phyloP scores from a whole-genome alignment of 2,113 vertebrate genomes.

The Crocuta crocuta region DNA sequence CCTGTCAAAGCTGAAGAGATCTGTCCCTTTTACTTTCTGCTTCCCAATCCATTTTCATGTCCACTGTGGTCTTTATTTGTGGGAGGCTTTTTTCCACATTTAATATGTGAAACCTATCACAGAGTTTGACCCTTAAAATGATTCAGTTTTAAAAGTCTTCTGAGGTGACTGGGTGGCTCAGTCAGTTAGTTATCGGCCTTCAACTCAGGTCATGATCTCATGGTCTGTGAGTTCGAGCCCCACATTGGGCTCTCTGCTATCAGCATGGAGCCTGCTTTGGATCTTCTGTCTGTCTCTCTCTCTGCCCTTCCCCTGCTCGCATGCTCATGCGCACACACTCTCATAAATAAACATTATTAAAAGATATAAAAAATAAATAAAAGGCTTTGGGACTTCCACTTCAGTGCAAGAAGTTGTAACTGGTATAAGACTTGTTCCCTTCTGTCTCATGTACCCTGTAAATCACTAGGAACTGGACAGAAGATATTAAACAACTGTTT shows the following conservation, averaged over 20 bases:
- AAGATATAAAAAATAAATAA: too few species aligned
- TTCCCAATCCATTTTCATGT: constrained; percentile 48
- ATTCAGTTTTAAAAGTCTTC: constrained; percentile 36
- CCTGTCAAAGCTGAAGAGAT: constrained; percentile 66
- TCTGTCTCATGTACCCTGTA: not conserved
- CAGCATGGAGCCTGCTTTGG: too few species aligned
- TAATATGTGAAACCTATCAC: constrained; percentile 56
- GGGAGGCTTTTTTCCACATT: constrained; percentile 54
- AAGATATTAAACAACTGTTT: constrained; percentile 27
- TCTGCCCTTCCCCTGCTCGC: too few species aligned
- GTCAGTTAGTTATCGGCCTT: too few species aligned
- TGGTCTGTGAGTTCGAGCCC: too few species aligned
- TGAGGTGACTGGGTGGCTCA: too few species aligned
- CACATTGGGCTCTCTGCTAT: too few species aligned
- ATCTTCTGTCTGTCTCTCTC: too few species aligned
- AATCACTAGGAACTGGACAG: constrained; percentile 32
- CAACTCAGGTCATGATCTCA: too few species aligned
- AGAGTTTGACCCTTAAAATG: constrained; percentile 58
- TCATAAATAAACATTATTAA: too few species aligned
- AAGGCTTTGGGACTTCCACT: constrained; percentile 28
- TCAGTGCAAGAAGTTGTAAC: constrained; percentile 30
- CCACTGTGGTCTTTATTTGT: constrained; percentile 58
- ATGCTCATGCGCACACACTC: too few species aligned
- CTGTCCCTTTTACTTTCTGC: constrained; percentile 64
- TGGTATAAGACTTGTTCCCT: constrained; percentile 25